Base-by-base conservation (phyloP, 2,888 invertebrate genomes). In the Myopa tessellatipennis region DNA sequence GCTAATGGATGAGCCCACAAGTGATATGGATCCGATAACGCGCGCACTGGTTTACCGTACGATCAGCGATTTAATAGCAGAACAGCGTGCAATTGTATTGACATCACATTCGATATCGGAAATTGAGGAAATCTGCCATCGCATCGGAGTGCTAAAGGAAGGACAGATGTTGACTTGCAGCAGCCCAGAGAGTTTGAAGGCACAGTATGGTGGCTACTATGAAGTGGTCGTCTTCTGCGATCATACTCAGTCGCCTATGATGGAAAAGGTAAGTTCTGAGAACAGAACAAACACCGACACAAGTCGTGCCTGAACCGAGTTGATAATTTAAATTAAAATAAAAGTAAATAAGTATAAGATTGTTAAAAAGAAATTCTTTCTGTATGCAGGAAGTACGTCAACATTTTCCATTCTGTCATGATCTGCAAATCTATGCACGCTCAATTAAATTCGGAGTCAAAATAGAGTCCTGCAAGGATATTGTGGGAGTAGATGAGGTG, bases 1-100 rank as follows among this genome's bases (percentile, higher is more conserved):
- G 18, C 90, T 95, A 71, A 90, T 96, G 86, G 95, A 95, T 85
- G 95, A 95, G 85, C 95, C 94, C 0, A 94, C 94, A 0, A 92
- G 92, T 76, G 94, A 94, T 7, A 93, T 94, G 78, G 94, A 94
- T 90, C 94, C 94, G 7, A 88, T 90, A 4, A 90, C 89, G 3
- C 83, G 90, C 26, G 84, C 86, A 4, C 83, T 89, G 76, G 88
- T 90, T 10, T 90, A 90, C 78, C 85, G 85, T 34, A 86, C 89
- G 50, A 88, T 90, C 40, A 84, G 85, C 61, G 85, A 88, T 60
- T 80, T 90, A 65, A 80, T 89, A 38, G 80, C 83, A 4, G 85
- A 86, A 1, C 85, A 86, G 3, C 84, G 89, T 0, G 88, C 89
- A 0, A 87, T 90, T 4, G 85, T 90, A n/a, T 81, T 90, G 3